Evolutionary conservation across 2,113 vertebrate species (phyloP).

Genomic region (Microcebus tavaratra): DNA sequence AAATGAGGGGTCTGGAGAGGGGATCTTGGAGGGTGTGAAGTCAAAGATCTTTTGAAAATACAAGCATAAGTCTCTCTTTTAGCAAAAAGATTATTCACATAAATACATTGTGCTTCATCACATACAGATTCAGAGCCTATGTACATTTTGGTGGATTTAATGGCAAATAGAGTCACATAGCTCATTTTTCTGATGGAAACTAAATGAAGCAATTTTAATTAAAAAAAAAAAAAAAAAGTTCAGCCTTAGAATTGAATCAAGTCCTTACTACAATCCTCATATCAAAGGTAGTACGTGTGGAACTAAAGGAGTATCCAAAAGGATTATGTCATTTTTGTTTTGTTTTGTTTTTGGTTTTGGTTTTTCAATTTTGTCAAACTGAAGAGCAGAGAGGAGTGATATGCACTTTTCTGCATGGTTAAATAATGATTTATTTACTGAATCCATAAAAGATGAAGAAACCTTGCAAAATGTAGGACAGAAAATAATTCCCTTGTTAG

Average conservation of each 20-base stretch:
- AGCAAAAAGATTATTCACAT: not conserved
- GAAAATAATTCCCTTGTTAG: not conserved
- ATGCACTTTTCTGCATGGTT: not conserved
- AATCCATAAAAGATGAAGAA: not conserved
- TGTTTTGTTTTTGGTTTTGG: not conserved
- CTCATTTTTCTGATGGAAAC: not conserved
- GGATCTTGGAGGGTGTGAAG: accelerated
- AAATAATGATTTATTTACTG: not conserved
- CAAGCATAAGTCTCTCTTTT: not conserved
- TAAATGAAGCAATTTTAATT: not conserved
- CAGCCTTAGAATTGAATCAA: not conserved
- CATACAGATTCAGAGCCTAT: not conserved
- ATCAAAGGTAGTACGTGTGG: not conserved
- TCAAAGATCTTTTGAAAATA: not conserved
- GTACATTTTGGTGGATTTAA: not conserved
- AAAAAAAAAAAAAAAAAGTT: not conserved
- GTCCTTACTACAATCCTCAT: not conserved
- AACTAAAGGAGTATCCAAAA: not conserved
- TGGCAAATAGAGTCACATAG: not conserved
- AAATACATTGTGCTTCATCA: not conserved
- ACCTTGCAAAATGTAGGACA: not conserved
- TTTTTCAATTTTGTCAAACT: not conserved
- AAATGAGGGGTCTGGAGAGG: not conserved
- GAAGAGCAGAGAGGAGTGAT: not conserved
- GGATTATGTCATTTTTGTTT: not conserved